Percentiles rank a stretch among this genome's conserved stretches.
Evolutionary conservation across 2,797 vertebrate genomes (phyloP).

Genomic region (Micrastur ruficollis): DNA sequence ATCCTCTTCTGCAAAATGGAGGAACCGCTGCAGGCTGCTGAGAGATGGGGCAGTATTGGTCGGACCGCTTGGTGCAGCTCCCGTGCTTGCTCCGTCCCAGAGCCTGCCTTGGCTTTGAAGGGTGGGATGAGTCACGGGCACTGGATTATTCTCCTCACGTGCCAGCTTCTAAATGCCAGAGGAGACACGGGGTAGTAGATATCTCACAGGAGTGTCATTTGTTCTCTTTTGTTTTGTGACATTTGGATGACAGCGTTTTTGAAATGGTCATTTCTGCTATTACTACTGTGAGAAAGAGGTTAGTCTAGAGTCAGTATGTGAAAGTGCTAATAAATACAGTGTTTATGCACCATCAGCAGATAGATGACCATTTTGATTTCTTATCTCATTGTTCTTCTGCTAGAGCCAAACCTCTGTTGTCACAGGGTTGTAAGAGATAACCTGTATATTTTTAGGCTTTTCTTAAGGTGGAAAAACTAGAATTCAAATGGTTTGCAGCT

Average conservation of each 20-base stretch:
- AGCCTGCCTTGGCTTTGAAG: not conserved
- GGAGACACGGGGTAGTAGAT: not conserved
- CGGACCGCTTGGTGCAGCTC: not conserved
- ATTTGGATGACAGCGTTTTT: conserved; percentile 9
- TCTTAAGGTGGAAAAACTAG: not conserved
- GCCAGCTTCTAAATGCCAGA: not conserved
- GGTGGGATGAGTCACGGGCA: not conserved
- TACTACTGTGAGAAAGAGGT: not conserved
- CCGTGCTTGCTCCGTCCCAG: accelerated
- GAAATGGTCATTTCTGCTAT: conserved; percentile 10
- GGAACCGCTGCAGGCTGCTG: not conserved
- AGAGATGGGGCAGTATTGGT: not conserved
- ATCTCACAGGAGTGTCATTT: not conserved
- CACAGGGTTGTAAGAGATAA: not conserved
- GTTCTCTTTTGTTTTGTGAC: conserved; percentile 13
- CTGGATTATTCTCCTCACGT: not conserved
- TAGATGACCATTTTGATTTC: conserved; percentile 9
- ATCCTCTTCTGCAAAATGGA: not conserved
- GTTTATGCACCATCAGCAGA: not conserved
- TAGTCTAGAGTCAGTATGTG: not conserved
- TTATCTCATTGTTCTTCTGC: conserved; percentile 17
- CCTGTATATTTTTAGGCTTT: not conserved
- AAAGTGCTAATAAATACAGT: conserved; percentile 21
- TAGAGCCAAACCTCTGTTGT: not conserved
- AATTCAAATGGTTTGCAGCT: not conserved